Evolutionary conservation across 2,797 vertebrate genomes (phyloP), one percentile per base, ranked within the genome.

Genomic region (Rhadinocentrus ornatus): DNA sequence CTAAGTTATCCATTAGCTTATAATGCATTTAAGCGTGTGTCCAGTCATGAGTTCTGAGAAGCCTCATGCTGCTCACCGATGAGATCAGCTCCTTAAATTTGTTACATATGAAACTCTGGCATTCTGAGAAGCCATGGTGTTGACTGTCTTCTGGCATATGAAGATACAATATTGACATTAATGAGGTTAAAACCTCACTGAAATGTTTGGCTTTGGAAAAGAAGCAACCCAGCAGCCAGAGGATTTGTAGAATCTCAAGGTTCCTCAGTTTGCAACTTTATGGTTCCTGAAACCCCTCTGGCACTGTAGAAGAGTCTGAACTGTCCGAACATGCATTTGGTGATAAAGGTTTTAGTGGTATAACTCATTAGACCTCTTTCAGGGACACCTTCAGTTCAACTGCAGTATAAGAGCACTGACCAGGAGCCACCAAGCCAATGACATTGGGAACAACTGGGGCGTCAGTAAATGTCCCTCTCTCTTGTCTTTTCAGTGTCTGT

Each of bases 11-110:
- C 44, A 24, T 57, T 61, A n/a, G 50, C 12, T 62, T 12, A 46
- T 62, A 55, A 55, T 27, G 29, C 44, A 24, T 10, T 37, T 50
- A 54, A 69, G 61, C 52, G 27, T 71, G 61, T 52, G 55, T 71
- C 61, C 34, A 24, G 34, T 58, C 62, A 54, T 44, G 57, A 39
- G 48, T 54, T 69, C 46, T 54, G 35, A 64, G 41, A 35, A 58
- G 7, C 16, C 37, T 32, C 53, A 13, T n/a, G 13, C 29, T 22
- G 31, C 41, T 31, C 24, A 22, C 24, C 2, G 22, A 48, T n/a
- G 39, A 31, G 29, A 55, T 57, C 27, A 31, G 53, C 56, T 56
- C 27, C 2, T 55, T 26, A 53, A 26, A 26, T 26, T 24, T 53
- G 22, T 53, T 53, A 53, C 44, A 22, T 31, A 46, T 71, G 29